Evolutionary conservation across 2,888 invertebrate species (phyloP).

Genomic region (Sarcophaga variegata): DNA sequence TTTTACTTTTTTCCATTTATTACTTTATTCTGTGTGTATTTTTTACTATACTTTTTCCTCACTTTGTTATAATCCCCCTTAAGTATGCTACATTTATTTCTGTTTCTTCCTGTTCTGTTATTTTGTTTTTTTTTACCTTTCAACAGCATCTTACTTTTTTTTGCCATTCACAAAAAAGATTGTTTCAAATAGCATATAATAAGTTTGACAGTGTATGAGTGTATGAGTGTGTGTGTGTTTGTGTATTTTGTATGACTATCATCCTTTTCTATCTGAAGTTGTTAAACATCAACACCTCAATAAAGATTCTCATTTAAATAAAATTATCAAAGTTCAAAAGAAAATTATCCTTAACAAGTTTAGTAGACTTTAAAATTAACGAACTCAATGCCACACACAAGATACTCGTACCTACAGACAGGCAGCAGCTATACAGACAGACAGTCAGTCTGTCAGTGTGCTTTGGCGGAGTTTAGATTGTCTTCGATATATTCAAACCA

Average conservation of each 20-base stretch:
- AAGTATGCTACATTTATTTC: conserved; percentile 57
- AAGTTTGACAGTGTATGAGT: neutral
- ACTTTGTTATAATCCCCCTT: conserved; percentile 39
- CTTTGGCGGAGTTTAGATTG: too few species aligned
- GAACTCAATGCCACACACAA: conserved; percentile 52
- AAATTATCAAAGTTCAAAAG: conserved; percentile 67
- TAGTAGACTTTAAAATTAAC: conserved; percentile 68
- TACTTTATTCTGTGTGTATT: conserved; percentile 12
- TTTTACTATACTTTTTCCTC: neutral
- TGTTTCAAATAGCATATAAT: neutral
- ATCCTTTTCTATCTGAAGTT: conserved; percentile 62
- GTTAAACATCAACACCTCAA: conserved; percentile 69
- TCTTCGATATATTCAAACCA: too few species aligned
- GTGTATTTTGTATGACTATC: conserved; percentile 33
- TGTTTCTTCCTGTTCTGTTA: neutral
- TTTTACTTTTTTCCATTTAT: neutral
- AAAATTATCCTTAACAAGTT: conserved; percentile 67
- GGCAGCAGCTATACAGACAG: neutral
- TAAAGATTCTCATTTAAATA: conserved; percentile 69
- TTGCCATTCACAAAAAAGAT: neutral
- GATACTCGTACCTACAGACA: conserved; percentile 15
- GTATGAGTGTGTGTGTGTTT: neutral
- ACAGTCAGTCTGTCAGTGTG: too few species aligned
- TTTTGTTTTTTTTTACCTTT: conserved; percentile 24
- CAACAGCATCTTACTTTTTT: conserved; percentile 29